phyloP scores from a whole-genome alignment of 2,888 invertebrate species.

The Liopterus haemorrhoidalis region DNA sequence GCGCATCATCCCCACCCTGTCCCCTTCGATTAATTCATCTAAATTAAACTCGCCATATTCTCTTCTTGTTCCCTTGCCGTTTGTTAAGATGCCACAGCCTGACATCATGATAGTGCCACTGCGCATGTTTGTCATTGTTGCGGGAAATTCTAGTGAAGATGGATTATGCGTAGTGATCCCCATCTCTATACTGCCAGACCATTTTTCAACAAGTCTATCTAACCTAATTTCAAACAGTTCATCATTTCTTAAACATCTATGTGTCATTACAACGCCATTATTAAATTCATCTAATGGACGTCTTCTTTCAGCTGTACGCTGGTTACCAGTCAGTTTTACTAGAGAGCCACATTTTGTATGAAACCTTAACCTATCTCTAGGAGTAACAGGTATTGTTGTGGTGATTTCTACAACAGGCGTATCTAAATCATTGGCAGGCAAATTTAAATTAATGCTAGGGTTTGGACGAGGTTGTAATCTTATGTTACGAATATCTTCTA shows the following conservation, averaged over 20 bases:
- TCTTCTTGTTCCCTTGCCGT: conserved; percentile 87
- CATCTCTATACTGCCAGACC: conserved; percentile 92
- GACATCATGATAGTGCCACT: conserved; percentile 94
- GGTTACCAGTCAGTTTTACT: conserved; percentile 76
- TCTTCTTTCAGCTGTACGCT: conserved; percentile 78
- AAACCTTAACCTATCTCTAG: conserved; percentile 66
- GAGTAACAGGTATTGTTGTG: conserved; percentile 12
- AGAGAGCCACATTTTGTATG: conserved; percentile 84
- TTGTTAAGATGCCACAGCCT: conserved; percentile 91
- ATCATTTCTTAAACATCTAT: conserved; percentile 76
- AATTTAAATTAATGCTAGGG: neutral
- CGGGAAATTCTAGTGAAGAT: conserved; percentile 80
- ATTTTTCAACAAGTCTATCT: conserved; percentile 87
- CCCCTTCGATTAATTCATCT: conserved; percentile 88
- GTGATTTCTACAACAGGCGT: conserved; percentile 14
- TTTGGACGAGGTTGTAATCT: conserved; percentile 16
- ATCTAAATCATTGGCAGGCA: conserved; percentile 13
- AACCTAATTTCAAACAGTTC: conserved; percentile 94
- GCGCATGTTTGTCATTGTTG: conserved; percentile 96
- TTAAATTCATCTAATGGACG: conserved; percentile 91
- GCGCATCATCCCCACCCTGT: conserved; percentile 87
- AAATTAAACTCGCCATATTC: conserved; percentile 92
- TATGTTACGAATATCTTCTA: conserved; percentile 22
- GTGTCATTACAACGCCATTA: conserved; percentile 93
- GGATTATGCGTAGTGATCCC: conserved; percentile 94